A percentile compares a stretch with the other conserved stretches of the same genome.
These are phyloP conservation scores for Galemys pyrenaicus DNA, from an alignment of 2,113 vertebrate genomes.

Conservation along the genomic window DNA sequence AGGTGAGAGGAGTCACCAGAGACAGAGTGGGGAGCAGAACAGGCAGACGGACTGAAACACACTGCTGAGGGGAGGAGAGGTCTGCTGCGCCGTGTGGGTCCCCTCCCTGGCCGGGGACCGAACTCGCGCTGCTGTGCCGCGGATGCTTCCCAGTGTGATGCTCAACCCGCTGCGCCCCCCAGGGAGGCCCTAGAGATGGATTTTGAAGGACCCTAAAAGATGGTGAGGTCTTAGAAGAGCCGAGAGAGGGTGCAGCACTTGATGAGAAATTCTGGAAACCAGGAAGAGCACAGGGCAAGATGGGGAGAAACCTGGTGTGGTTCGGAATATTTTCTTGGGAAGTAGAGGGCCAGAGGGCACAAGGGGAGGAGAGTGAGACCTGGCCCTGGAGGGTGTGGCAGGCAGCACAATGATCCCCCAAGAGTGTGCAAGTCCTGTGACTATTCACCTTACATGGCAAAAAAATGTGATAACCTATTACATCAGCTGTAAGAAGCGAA, in stretches of 20 bases:
- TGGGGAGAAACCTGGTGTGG: fast-evolving
- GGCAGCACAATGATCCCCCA: fast-evolving
- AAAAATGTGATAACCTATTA: neutral
- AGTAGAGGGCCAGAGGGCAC: neutral
- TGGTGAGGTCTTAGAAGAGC: neutral
- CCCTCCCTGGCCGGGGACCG: no score
- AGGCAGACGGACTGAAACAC: no score
- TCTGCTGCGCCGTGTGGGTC: no score
- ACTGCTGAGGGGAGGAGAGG: no score
- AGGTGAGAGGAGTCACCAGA: no score
- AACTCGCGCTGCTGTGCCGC: no score
- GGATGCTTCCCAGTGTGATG: no score
- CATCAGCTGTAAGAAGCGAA: neutral
- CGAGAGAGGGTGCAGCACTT: neutral
- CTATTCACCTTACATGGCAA: neutral
- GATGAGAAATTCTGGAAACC: neutral
- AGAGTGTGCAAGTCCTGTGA: neutral
- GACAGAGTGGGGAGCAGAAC: no score
- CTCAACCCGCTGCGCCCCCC: no score
- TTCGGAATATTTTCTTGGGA: neutral
- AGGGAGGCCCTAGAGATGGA: neutral
- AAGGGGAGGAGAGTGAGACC: fast-evolving
- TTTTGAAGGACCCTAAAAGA: neutral
- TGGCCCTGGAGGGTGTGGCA: fast-evolving
- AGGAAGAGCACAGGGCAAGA: neutral